Percentiles rank a stretch among this genome's conserved stretches.
These are phyloP conservation scores for Nematostella vectensis DNA, from an alignment of 92 coral and sea anemone genomes.

Conservation along the genomic window DNA sequence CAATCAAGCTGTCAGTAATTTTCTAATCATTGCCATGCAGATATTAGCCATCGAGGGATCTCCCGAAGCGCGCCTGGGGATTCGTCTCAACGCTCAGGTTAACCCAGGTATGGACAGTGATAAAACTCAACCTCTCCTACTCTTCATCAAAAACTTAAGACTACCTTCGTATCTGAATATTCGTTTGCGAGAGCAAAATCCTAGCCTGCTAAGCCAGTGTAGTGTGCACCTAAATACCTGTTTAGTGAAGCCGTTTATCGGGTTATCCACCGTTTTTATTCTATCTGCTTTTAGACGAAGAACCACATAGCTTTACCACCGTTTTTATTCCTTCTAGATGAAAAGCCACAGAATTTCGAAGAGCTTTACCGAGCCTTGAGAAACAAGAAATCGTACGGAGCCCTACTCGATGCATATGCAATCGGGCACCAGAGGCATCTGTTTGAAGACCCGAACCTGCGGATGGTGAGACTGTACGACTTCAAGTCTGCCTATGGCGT, in stretches of 20 bases:
- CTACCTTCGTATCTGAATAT: too few relatives aligned
- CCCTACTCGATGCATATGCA: constrained; percentile 43
- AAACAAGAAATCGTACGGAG: constrained; percentile 32
- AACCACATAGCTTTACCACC: too few relatives aligned
- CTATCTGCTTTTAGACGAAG: too few relatives aligned
- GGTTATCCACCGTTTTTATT: too few relatives aligned
- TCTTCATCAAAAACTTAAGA: too few relatives aligned
- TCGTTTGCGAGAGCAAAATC: too few relatives aligned
- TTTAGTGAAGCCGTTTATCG: too few relatives aligned
- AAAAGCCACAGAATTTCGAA: constrained; percentile 20
- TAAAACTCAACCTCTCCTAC: too few relatives aligned
- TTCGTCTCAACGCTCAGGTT: constrained; percentile 27
- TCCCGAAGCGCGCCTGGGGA: constrained; percentile 41
- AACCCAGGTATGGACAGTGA: constrained; percentile 39
- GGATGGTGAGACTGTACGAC: constrained; percentile 31
- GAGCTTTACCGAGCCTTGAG: constrained; percentile 35
- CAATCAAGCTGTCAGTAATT: too few relatives aligned
- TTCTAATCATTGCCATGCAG: too few relatives aligned
- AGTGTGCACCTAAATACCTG: too few relatives aligned
- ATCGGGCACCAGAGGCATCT: constrained; percentile 36
- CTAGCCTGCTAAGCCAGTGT: too few relatives aligned
- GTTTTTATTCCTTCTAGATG: constrained; percentile 13
- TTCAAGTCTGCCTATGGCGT: constrained; percentile 47
- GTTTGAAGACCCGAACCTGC: constrained; percentile 31
- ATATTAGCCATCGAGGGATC: constrained; percentile 42